phyloP scores from a whole-genome alignment of 2,113 vertebrate species.

The Solenodon paradoxus region DNA sequence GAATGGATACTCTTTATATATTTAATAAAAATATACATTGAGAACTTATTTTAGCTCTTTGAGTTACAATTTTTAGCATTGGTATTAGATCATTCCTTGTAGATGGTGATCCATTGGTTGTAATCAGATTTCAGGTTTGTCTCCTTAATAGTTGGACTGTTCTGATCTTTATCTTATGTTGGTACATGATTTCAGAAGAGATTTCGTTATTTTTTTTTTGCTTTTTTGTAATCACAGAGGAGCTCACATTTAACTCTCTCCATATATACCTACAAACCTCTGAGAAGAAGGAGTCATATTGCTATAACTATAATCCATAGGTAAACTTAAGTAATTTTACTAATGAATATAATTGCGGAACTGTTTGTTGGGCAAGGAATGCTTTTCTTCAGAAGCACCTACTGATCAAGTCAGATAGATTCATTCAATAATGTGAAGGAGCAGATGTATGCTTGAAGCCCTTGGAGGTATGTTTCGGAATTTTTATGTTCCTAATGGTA shows the following conservation, averaged over 20 bases:
- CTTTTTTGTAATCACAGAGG: neutral
- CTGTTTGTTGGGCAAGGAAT: neutral
- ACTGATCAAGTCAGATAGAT: conserved; percentile 32
- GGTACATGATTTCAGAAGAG: neutral
- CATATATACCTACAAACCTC: neutral
- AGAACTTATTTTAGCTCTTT: neutral
- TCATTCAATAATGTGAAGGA: conserved; percentile 28
- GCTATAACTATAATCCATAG: neutral
- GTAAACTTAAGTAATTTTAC: neutral
- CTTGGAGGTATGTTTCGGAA: neutral
- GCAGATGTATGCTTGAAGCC: conserved; percentile 44
- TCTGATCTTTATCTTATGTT: neutral
- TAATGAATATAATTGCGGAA: neutral
- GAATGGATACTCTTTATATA: neutral
- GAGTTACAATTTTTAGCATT: neutral
- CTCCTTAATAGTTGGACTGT: neutral
- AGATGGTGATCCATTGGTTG: neutral
- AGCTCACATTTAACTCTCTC: neutral
- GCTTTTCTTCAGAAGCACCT: conserved; percentile 10
- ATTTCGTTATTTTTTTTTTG: neutral
- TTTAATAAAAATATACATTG: neutral
- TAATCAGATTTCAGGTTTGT: neutral
- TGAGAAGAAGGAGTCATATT: conserved; percentile 5
- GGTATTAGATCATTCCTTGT: neutral
- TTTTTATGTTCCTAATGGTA: neutral